Conservation (phyloP, 1,140 invertebrate genomes). For the Pseudomyrmex concolor region DNA sequence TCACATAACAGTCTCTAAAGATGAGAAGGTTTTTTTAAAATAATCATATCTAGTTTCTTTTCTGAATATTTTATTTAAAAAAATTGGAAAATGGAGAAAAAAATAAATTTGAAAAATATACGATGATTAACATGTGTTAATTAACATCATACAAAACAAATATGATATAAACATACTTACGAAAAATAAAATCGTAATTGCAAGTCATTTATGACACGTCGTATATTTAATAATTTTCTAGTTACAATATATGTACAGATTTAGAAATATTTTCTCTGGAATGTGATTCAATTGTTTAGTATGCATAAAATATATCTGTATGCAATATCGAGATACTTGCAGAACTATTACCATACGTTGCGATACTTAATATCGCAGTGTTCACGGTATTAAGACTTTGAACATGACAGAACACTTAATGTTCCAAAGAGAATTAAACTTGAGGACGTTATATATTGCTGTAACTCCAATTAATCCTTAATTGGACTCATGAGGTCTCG, state of each 20-base stretch:
- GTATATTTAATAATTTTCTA: background rate
- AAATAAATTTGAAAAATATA: background rate
- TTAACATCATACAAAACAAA: too few species aligned
- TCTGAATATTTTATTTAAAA: background rate
- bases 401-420: constrained; percentile 28
- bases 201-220: too few species aligned
- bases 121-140: too few species aligned
- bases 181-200: too few species aligned
- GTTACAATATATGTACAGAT: background rate
- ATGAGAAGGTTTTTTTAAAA: background rate
- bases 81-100: background rate
- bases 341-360: constrained; percentile 19
- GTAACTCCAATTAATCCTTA: constrained; percentile 48
- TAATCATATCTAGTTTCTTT: background rate
- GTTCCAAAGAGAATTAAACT: constrained; percentile 42
- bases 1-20: background rate
- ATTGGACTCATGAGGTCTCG: constrained; percentile 31
- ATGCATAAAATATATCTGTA: constrained; percentile 4
- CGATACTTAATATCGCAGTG: constrained; percentile 16
- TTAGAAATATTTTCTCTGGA: background rate
- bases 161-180: too few species aligned
- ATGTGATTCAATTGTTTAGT: background rate
- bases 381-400: constrained; percentile 28
- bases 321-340: constrained; percentile 6
- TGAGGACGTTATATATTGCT: constrained; percentile 42